Evolutionary conservation across 2,888 invertebrate genomes (phyloP).

Genomic region (Hirtodrosophila confusa): DNA sequence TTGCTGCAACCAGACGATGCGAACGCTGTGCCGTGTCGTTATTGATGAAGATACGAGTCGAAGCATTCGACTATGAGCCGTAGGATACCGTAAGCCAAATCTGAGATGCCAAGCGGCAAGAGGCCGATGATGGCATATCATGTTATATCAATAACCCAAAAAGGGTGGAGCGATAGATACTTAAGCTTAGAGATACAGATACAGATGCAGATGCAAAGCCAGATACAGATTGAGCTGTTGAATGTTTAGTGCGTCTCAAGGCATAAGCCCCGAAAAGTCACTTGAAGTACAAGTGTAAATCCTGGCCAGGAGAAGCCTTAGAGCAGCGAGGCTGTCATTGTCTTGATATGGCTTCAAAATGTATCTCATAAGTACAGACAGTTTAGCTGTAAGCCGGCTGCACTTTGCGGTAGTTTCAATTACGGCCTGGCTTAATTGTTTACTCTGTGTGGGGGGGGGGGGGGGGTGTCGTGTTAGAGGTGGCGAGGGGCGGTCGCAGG

Average conservation of each 20-base stretch:
- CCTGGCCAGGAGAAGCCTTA: constrained; percentile 33
- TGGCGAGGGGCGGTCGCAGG: background rate
- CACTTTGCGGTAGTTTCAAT: constrained; percentile 77
- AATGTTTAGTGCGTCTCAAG: background rate
- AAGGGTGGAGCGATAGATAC: constrained; percentile 82
- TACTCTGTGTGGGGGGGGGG: constrained; percentile 4
- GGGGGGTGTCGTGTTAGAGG: background rate
- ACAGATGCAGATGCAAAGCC: constrained; percentile 24
- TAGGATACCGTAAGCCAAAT: constrained; percentile 66
- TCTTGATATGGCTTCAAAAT: constrained; percentile 53
- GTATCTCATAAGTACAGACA: constrained; percentile 53
- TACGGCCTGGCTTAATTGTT: constrained; percentile 69
- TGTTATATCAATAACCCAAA: constrained; percentile 84
- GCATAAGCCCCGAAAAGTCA: constrained; percentile 28
- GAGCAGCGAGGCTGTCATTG: constrained; percentile 18
- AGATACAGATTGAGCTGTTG: constrained; percentile 25
- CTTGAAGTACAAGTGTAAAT: constrained; percentile 1
- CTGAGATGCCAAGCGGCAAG: constrained; percentile 22
- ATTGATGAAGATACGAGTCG: constrained; percentile 77
- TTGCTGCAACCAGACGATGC: constrained; percentile 33
- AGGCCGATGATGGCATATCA: constrained; percentile 65
- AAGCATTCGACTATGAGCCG: constrained; percentile 43
- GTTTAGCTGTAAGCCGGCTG: constrained; percentile 52
- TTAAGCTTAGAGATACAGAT: constrained; percentile 13
- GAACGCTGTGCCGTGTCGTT: constrained; percentile 67